phyloP scores from a whole-genome alignment of 2,888 invertebrate genomes.

The Drosophila gaucha region DNA sequence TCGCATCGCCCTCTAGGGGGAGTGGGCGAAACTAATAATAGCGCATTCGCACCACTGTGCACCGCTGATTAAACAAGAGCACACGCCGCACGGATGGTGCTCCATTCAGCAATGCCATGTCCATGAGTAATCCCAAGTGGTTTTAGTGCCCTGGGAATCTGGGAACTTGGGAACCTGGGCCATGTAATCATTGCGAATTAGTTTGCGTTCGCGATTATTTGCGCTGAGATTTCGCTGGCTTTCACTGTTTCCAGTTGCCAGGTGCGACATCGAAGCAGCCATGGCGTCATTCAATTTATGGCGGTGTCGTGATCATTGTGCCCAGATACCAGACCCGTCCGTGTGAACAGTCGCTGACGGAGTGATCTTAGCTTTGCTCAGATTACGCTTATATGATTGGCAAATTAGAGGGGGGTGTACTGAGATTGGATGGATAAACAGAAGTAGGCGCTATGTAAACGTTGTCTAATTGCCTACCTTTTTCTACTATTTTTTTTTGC shows the following conservation, averaged over 20 bases:
- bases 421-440: constrained; percentile 23
- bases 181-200: constrained; percentile 43
- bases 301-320: constrained; percentile 33
- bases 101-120: constrained; percentile 18
- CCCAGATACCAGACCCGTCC: constrained; percentile 1
- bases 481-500: not conserved
- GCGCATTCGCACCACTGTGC: constrained; percentile 14
- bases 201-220: constrained; percentile 30
- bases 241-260: not conserved
- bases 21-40: not conserved
- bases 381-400: not conserved
- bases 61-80: constrained; percentile 30
- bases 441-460: constrained; percentile 13
- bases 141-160: constrained; percentile 42
- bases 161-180: not conserved
- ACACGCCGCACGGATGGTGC: constrained; percentile 22
- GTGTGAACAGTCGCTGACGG: constrained; percentile 35
- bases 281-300: constrained; percentile 40
- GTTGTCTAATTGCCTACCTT: not conserved
- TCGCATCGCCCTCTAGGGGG: not conserved
- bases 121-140: constrained; percentile 40
- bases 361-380: constrained; percentile 41
- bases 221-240: constrained; percentile 6
- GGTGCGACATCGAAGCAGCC: not conserved
- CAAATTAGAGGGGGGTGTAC: not conserved